These are phyloP conservation scores for Muntiacus muntjak DNA, from an alignment of 2,113 vertebrate species.

Conservation along the genomic window DNA sequence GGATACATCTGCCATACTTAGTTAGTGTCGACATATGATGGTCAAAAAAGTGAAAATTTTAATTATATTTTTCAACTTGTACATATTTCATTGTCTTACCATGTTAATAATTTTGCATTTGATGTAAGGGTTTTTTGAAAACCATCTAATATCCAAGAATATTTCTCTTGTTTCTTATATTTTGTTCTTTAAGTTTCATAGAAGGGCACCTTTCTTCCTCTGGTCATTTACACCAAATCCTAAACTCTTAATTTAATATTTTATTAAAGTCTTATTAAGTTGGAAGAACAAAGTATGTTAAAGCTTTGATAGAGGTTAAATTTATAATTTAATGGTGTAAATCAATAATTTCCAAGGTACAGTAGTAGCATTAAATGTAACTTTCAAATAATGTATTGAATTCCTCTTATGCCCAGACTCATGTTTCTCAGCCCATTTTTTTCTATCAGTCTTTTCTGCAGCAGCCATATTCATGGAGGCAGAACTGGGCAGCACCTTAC, in stretches of 20 bases:
- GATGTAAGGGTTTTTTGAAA: not conserved
- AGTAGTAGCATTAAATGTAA: not conserved
- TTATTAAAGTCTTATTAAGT: not conserved
- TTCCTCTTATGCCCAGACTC: not conserved
- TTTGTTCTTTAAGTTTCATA: not conserved
- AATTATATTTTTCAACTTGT: not conserved
- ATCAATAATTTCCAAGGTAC: not conserved
- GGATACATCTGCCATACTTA: not conserved
- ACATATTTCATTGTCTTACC: not conserved
- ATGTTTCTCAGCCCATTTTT: not conserved
- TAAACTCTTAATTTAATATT: not conserved
- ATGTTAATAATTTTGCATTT: not conserved
- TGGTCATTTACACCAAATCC: not conserved
- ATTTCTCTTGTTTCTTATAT: not conserved
- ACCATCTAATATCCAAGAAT: not conserved
- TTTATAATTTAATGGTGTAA: not conserved
- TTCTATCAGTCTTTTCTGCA: not conserved
- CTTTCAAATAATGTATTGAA: not conserved
- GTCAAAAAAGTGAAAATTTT: not conserved
- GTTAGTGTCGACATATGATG: not conserved
- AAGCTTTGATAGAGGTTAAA: not conserved
- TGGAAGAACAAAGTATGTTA: not conserved
- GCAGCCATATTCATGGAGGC: not conserved
- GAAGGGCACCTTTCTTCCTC: not conserved
- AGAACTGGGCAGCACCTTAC: not conserved